Percentiles rank a stretch among this genome's conserved stretches.
Evolutionary conservation across 2,888 invertebrate genomes (phyloP).

Genomic region (Lamellibrachia columna): DNA sequence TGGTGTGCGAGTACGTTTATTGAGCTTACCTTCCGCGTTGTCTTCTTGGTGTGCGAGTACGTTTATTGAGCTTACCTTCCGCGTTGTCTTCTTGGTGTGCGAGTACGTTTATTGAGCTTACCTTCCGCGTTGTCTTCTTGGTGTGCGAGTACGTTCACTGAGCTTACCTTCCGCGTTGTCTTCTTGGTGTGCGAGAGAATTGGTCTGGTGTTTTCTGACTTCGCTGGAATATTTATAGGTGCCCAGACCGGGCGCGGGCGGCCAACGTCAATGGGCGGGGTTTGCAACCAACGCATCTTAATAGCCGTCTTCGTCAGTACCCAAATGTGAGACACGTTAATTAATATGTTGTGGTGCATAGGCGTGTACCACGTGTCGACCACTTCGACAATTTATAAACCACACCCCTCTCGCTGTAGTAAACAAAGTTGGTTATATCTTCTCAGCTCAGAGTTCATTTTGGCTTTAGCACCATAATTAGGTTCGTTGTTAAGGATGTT

Average conservation of each 20-base stretch:
- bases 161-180: background rate
- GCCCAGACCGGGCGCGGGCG: background rate
- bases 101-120: background rate
- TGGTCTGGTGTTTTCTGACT: background rate
- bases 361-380: background rate
- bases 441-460: background rate
- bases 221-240: background rate
- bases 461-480: background rate
- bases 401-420: background rate
- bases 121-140: background rate
- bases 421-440: background rate
- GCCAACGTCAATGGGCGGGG: background rate
- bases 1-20: background rate
- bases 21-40: background rate
- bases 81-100: background rate
- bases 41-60: background rate
- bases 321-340: background rate
- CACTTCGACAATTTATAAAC: background rate
- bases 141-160: background rate
- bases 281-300: background rate
- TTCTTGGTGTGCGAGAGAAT: background rate
- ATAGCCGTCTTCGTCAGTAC: background rate
- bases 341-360: background rate
- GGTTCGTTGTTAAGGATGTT: background rate
- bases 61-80: too few relatives aligned